Evolutionary conservation across 2,797 vertebrate genomes (phyloP).

Genomic region (Otolemur crassicaudatus): DNA sequence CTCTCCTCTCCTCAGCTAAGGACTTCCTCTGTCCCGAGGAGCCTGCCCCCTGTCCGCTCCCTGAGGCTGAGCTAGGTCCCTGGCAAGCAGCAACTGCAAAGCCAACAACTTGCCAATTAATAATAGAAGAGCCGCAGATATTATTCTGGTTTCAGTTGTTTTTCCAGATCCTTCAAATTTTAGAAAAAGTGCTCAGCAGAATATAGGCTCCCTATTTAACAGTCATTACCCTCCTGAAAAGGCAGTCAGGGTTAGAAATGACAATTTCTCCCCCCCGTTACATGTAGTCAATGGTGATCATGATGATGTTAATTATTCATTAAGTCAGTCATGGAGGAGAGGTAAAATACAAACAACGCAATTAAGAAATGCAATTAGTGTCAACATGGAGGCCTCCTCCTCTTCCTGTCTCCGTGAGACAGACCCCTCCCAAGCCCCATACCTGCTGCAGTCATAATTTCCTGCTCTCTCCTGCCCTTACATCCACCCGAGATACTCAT

Average conservation of each 20-base stretch:
- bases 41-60: not conserved
- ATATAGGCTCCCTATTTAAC: not conserved
- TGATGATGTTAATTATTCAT: not conserved
- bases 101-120: not conserved
- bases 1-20: not conserved
- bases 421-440: not conserved
- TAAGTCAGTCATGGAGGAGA: not conserved
- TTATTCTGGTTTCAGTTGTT: not conserved
- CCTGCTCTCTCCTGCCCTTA: not conserved
- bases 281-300: not conserved
- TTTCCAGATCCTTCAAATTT: not conserved
- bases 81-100: not conserved
- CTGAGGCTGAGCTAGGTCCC: not conserved
- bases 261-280: not conserved
- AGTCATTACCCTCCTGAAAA: not conserved
- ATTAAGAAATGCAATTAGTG: not conserved
- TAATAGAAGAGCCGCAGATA: not conserved
- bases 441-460: too few relatives aligned
- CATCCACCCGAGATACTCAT: not conserved
- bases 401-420: not conserved
- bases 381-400: not conserved
- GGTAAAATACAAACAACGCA: not conserved
- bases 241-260: not conserved
- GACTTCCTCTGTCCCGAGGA: not conserved
- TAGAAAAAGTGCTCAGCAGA: not conserved